phyloP scores from a whole-genome alignment of 1,140 invertebrate species.

The Tetramorium simillimum region DNA sequence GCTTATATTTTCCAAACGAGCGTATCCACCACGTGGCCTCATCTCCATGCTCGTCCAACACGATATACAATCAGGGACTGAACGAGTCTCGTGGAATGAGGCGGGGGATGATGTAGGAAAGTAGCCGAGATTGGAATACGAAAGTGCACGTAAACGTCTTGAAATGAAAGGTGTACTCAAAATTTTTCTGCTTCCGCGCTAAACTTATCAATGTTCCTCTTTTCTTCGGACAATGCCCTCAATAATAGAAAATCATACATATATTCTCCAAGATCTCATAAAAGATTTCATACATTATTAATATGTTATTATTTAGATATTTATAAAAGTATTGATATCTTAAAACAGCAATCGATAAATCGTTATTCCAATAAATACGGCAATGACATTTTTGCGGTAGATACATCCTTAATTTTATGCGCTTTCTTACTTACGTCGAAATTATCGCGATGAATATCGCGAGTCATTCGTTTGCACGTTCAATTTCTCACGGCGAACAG shows the following conservation, averaged over 20 bases:
- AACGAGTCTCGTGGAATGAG: constrained; percentile 4
- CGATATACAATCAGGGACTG: constrained; percentile 10
- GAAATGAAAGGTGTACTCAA: not conserved
- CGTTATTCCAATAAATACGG: too few species aligned
- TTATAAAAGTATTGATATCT: not conserved
- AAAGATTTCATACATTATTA: not conserved
- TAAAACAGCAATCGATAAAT: not conserved
- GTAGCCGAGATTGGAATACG: not conserved
- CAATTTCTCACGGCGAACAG: not conserved
- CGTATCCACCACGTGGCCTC: constrained; percentile 1
- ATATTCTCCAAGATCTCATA: not conserved
- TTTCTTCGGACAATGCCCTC: not conserved
- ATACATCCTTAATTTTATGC: not conserved
- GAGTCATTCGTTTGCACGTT: not conserved
- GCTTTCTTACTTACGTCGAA: not conserved
- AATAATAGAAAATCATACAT: not conserved
- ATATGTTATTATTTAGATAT: not conserved
- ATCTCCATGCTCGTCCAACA: constrained; percentile 12
- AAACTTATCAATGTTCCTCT: not conserved
- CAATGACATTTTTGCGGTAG: not conserved
- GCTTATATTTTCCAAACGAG: constrained; percentile 42
- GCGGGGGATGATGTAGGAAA: not conserved
- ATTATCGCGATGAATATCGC: not conserved
- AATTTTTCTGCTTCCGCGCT: not conserved
- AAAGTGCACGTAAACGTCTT: not conserved